Evolutionary conservation across 2,888 invertebrate genomes (phyloP).

Genomic region (Dicycla oo): DNA sequence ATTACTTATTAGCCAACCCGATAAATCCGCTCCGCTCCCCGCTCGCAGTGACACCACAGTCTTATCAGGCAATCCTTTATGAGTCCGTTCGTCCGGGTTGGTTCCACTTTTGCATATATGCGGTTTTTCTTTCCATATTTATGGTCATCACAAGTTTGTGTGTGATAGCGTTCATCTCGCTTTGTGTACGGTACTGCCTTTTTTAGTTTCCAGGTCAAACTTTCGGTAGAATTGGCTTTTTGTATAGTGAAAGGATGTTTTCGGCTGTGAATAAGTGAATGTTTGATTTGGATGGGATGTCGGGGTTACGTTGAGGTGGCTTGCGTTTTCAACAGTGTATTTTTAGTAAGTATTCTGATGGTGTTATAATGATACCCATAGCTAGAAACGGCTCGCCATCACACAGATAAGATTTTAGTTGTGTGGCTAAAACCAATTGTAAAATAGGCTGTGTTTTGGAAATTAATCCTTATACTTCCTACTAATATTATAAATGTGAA

Average conservation of each 20-base stretch:
- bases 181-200: conserved; percentile 24
- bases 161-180: conserved; percentile 41
- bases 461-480: no score
- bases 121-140: conserved; percentile 62
- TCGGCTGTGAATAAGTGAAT: conserved; percentile 21
- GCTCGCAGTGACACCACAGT: conserved; percentile 27
- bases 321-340: not conserved
- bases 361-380: no score
- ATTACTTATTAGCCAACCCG: no score
- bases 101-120: conserved; percentile 61
- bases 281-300: conserved; percentile 13
- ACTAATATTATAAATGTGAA: no score
- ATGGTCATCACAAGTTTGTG: conserved; percentile 50
- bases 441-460: no score
- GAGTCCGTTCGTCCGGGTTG: conserved; percentile 62
- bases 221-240: conserved; percentile 34
- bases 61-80: conserved; percentile 65
- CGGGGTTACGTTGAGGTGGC: not conserved
- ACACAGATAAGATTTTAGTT: no score
- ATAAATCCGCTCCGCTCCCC: conserved; percentile 10
- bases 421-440: no score
- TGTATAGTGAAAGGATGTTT: conserved; percentile 12
- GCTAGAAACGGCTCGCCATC: no score
- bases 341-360: not conserved
- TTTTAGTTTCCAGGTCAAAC: conserved; percentile 16